These are phyloP conservation scores for Chaetorhynchus papuensis DNA, from an alignment of 2,113 vertebrate genomes.

Conservation along the genomic window DNA sequence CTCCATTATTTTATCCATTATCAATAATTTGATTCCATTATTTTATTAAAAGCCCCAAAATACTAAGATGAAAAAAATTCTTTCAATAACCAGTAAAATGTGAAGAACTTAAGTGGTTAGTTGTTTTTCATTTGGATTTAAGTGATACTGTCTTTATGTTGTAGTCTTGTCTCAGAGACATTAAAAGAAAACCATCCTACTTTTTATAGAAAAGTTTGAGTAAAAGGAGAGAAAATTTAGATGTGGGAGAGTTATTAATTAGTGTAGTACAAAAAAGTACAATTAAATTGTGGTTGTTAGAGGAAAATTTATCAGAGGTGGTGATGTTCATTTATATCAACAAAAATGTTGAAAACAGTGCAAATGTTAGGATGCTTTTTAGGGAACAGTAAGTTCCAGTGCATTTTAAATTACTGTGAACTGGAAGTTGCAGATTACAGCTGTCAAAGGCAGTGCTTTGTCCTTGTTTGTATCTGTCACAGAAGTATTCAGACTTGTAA, in stretches of 20 bases:
- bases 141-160: neutral
- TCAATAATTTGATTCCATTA: too few relatives aligned
- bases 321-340: neutral
- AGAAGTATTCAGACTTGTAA: neutral
- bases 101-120: neutral
- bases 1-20: neutral
- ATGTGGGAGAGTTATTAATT: neutral
- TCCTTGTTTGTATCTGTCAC: neutral
- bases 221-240: neutral
- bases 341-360: neutral
- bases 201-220: neutral
- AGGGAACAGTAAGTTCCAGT: neutral
- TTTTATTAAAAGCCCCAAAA: neutral
- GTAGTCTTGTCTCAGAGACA: neutral
- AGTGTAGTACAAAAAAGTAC: neutral
- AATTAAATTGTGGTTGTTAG: neutral
- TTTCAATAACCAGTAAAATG: neutral
- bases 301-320: neutral
- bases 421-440: neutral
- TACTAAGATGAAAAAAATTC: neutral
- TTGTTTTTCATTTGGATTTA: neutral
- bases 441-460: neutral
- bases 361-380: neutral
- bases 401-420: neutral
- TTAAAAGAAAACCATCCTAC: neutral